phyloP scores from a whole-genome alignment of 2,888 invertebrate genomes.

The Ophion costatus region DNA sequence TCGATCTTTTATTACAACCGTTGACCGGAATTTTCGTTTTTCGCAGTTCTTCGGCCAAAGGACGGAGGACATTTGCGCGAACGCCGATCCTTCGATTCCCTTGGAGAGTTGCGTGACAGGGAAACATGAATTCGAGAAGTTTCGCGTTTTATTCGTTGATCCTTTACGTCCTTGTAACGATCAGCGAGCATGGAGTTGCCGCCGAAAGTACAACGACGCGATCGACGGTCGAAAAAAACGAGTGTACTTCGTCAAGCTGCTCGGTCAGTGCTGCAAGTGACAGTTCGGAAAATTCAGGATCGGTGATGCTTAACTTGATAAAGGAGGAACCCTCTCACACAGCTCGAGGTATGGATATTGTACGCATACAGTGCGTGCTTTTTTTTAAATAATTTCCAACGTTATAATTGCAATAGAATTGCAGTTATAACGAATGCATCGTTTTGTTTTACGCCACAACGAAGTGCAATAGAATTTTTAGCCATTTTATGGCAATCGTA shows the following conservation, averaged over 20 bases:
- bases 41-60: background rate
- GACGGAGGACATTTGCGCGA: background rate
- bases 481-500: background rate
- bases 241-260: background rate
- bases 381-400: too few relatives aligned
- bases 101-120: background rate
- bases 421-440: too few relatives aligned
- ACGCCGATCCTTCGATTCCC: background rate
- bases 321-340: slow-evolving; percentile 1
- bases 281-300: background rate
- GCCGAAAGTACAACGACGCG: background rate
- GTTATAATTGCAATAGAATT: background rate
- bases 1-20: background rate
- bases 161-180: background rate
- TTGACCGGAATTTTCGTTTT: background rate
- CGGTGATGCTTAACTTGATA: slow-evolving; percentile 34
- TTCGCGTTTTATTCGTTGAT: slow-evolving; percentile 12
- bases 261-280: background rate
- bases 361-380: background rate
- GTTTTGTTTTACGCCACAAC: background rate
- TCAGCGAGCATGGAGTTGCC: background rate
- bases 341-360: slow-evolving; percentile 33
- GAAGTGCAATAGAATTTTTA: background rate
- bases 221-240: slow-evolving; percentile 7
- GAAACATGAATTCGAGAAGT: slow-evolving; percentile 32